Evolutionary conservation across 37 sponge, comb jelly and placozoan species (phyloP).

Genomic region (Petrosia ficiformis): DNA sequence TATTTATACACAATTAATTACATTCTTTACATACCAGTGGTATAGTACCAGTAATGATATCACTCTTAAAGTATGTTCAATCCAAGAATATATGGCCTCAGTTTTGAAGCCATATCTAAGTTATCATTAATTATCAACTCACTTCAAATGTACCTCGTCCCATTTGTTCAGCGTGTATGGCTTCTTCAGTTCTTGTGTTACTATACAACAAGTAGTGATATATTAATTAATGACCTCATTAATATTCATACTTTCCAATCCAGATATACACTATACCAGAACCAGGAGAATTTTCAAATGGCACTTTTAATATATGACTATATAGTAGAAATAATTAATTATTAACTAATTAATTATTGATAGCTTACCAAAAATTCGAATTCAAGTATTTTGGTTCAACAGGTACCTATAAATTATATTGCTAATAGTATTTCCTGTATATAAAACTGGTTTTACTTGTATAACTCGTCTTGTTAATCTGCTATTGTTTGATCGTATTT

Average conservation of each 20-base stretch:
- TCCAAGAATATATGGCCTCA: too few species aligned
- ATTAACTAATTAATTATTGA: background rate
- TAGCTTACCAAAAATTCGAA: slow-evolving; percentile 79
- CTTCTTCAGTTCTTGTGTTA: slow-evolving; percentile 76
- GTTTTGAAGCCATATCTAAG: too few species aligned
- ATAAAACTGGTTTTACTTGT: slow-evolving; percentile 29
- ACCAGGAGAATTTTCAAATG: slow-evolving; percentile 81
- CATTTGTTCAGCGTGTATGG: slow-evolving; percentile 90
- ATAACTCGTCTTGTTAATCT: slow-evolving; percentile 75
- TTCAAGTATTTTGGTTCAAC: slow-evolving; percentile 70
- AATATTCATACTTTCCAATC: slow-evolving; percentile 65
- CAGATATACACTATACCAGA: slow-evolving; percentile 93
- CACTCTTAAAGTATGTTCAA: too few species aligned
- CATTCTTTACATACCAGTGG: too few species aligned
- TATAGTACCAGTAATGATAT: too few species aligned
- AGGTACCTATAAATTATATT: slow-evolving; percentile 30
- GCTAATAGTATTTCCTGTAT: background rate
- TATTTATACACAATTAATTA: too few species aligned
- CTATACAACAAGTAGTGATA: background rate
- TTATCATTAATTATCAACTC: too few species aligned
- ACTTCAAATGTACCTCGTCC: slow-evolving; percentile 81
- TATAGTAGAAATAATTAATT: background rate
- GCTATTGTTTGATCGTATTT: slow-evolving; percentile 79
- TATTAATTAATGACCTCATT: background rate
- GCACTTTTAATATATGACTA: slow-evolving; percentile 90